Evolutionary conservation across 2,113 vertebrate genomes (phyloP).

Genomic region (Turdus rufiventris): DNA sequence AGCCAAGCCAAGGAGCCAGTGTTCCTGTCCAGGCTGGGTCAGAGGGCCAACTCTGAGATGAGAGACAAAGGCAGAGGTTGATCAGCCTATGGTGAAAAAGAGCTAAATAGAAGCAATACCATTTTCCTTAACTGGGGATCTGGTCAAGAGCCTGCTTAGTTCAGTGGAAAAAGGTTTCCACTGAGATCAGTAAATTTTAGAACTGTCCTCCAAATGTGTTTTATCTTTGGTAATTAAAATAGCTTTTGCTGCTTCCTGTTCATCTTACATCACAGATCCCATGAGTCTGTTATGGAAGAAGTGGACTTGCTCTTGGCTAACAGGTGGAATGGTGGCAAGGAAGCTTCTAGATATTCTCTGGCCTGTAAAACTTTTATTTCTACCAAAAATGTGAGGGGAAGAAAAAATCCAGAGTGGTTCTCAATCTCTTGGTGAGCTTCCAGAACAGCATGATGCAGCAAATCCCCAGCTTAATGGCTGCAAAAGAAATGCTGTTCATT

Average conservation of each 20-base stretch:
- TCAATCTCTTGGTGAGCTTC: not conserved
- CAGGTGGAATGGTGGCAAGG: not conserved
- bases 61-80: fast-evolving
- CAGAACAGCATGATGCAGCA: not conserved
- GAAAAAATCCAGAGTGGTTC: not conserved
- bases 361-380: not conserved
- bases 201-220: not conserved
- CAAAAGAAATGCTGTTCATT: not conserved
- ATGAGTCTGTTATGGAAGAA: fast-evolving
- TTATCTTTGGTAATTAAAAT: not conserved
- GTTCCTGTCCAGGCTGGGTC: not conserved
- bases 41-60: not conserved
- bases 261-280: not conserved
- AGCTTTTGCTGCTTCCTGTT: not conserved
- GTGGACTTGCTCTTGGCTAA: not conserved
- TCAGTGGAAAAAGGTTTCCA: not conserved
- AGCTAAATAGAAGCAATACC: not conserved
- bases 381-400: not conserved
- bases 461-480: not conserved
- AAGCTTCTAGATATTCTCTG: not conserved
- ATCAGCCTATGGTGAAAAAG: not conserved
- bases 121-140: not conserved
- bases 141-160: not conserved
- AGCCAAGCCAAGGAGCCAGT: not conserved
- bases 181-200: not conserved